A percentile compares a stretch with the other conserved stretches of the same genome.
phyloP scores from a whole-genome alignment of 2,113 vertebrate genomes.

The Falcunculus frontatus region DNA sequence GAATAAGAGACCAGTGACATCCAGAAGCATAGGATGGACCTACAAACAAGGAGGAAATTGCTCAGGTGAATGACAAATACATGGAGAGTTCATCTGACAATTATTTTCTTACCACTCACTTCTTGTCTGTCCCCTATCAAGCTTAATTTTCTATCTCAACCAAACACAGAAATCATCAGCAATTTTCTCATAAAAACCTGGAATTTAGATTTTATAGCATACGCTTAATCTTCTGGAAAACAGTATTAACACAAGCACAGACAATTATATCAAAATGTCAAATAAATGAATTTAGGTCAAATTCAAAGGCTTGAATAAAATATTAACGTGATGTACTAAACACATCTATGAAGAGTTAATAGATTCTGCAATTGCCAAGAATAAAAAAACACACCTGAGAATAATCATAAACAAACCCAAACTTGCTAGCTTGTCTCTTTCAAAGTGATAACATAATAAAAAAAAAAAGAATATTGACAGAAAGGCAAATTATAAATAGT shows the following conservation, averaged over 20 bases:
- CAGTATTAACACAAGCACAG: conserved; percentile 42
- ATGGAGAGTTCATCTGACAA: background rate
- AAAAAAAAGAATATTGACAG: background rate
- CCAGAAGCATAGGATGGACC: background rate
- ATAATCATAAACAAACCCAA: background rate
- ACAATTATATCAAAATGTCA: conserved; percentile 65
- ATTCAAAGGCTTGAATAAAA: conserved; percentile 36
- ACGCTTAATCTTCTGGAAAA: conserved; percentile 66
- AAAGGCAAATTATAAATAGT: background rate
- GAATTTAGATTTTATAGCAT: conserved; percentile 35
- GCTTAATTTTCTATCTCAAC: conserved; percentile 36
- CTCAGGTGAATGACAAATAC: background rate
- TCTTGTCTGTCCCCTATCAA: background rate
- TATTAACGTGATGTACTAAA: background rate
- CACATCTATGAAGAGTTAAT: background rate
- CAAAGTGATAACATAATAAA: background rate
- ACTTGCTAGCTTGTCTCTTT: background rate
- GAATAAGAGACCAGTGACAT: background rate
- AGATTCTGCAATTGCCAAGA: conserved; percentile 15
- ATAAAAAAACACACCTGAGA: background rate
- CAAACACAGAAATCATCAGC: conserved; percentile 25
- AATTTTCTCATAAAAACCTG: conserved; percentile 27
- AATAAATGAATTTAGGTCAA: conserved; percentile 61
- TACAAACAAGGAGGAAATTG: background rate
- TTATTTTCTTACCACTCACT: background rate